Base-by-base conservation (phyloP, 2,113 vertebrate genomes). In the Sphyrna mokarran region DNA sequence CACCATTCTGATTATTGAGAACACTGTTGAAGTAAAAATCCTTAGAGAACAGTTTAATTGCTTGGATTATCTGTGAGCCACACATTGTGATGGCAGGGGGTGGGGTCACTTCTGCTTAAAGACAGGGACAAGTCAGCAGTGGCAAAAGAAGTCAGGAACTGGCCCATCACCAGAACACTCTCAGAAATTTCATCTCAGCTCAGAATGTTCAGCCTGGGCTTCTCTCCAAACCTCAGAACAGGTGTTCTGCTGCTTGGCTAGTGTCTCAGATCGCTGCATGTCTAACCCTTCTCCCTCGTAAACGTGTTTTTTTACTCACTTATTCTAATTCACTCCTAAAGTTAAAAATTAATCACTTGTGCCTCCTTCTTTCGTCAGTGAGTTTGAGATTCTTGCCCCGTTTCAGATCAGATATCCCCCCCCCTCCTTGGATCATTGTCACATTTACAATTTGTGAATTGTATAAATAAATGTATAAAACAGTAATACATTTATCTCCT, bases 1-100 rank as follows among this genome's bases (percentile, higher is more conserved):
- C 43, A 95, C 93, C 37, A 10, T 43, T 54, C 14, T 23, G 68
- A 22, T 54, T 8, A 14, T 48, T 5, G 58, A 97, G 96, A 0
- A 96, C 54, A 43, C 97, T 96, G 83, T 95, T 97, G 98, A 97
- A 97, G 7, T 97, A 96, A 61, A 97, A 97, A 4, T 98, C 97
- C 20, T 98, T 98, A 63, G 98, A 99, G 96, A 98, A 98, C 96
- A 97, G 97, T 93, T 99, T 98, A 69, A 98, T 97, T 0, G 98
- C 98, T 96, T 98, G 97, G 97, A 98, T 98, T 96, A 98, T 98
- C 97, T 98, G 98, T 26, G 98, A 97, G 0, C 98, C 98, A 93
- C 99, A 99, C 89, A 98, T 54, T 54, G 48, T 54, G 48, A 54
- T 54, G 48, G 48, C 1, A 48, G 48, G 48, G 3, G 48, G 48